Evolutionary conservation across 2,797 vertebrate genomes (phyloP).

Genomic region (Peromyscus eremicus): DNA sequence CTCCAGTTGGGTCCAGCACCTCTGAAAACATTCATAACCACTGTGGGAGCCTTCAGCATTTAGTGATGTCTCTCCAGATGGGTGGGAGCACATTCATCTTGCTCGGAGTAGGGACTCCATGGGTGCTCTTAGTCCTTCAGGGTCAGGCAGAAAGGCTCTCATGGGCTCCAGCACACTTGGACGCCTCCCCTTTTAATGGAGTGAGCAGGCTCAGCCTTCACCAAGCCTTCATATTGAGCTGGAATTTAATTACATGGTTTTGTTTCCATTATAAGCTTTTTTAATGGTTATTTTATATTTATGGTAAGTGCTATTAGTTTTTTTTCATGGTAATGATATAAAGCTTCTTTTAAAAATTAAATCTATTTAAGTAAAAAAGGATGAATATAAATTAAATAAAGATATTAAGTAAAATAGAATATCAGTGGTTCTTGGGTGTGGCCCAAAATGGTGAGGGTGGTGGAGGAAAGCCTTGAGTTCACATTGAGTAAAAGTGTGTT

Average conservation of each 20-base stretch:
- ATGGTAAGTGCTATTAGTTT: conserved; percentile 84
- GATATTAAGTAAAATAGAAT: conserved; percentile 30
- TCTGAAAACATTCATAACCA: background rate
- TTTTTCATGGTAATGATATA: conserved; percentile 77
- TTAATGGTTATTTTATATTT: conserved; percentile 79
- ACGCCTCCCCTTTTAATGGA: conserved; percentile 59
- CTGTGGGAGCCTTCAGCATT: background rate
- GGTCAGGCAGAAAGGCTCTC: conserved; percentile 4
- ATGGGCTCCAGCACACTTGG: background rate
- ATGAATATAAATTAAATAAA: conserved; percentile 76
- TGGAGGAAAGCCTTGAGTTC: background rate
- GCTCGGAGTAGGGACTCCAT: background rate
- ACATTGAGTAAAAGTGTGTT: background rate
- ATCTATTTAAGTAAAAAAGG: conserved; percentile 76
- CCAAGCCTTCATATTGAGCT: conserved; percentile 69
- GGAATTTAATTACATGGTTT: conserved; percentile 80
- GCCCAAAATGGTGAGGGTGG: conserved; percentile 7
- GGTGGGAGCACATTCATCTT: rapidly evolving
- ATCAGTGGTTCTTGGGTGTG: conserved; percentile 47
- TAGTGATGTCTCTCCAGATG: background rate
- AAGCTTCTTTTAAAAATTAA: conserved; percentile 83
- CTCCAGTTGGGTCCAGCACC: background rate
- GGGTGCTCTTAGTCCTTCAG: background rate
- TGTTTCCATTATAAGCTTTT: conserved; percentile 79
- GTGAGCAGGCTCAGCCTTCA: conserved; percentile 54